These are phyloP conservation scores for Crematogaster levior DNA, from an alignment of 2,888 invertebrate species.

Conservation along the genomic window DNA sequence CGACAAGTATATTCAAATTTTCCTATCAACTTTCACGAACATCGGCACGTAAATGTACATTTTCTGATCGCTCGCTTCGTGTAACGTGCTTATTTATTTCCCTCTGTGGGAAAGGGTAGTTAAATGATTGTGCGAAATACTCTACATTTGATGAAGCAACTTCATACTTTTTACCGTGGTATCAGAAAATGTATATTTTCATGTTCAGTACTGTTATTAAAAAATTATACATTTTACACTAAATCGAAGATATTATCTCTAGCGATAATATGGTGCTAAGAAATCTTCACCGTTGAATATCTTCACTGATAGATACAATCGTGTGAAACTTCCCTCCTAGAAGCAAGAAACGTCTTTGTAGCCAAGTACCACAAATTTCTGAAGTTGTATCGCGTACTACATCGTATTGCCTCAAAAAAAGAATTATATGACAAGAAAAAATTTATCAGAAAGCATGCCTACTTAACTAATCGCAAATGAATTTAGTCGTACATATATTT, in stretches of 20 bases:
- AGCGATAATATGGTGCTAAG: background rate
- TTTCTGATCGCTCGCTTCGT: background rate
- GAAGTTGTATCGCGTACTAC: constrained; percentile 55
- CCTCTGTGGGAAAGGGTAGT: background rate
- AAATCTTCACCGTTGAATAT: constrained; percentile 33
- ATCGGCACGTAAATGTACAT: background rate
- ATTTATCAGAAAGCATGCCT: constrained; percentile 12
- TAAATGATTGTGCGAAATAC: background rate
- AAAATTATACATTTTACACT: constrained; percentile 7
- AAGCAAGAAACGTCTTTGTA: constrained; percentile 60
- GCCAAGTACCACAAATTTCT: constrained; percentile 52
- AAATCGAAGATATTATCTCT: background rate
- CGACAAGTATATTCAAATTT: constrained; percentile 41
- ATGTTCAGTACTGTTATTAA: background rate
- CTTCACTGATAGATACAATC: constrained; percentile 27
- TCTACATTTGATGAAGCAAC: background rate
- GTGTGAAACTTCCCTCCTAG: constrained; percentile 51
- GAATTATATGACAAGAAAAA: constrained; percentile 55
- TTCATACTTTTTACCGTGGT: background rate
- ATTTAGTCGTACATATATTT: background rate
- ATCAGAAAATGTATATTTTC: background rate
- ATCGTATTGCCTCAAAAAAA: constrained; percentile 52
- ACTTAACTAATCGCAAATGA: background rate
- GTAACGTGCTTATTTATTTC: background rate
- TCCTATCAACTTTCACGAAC: constrained; percentile 17